phyloP scores from a whole-genome alignment of 1,140 invertebrate genomes.

The Drosophila ironensis region DNA sequence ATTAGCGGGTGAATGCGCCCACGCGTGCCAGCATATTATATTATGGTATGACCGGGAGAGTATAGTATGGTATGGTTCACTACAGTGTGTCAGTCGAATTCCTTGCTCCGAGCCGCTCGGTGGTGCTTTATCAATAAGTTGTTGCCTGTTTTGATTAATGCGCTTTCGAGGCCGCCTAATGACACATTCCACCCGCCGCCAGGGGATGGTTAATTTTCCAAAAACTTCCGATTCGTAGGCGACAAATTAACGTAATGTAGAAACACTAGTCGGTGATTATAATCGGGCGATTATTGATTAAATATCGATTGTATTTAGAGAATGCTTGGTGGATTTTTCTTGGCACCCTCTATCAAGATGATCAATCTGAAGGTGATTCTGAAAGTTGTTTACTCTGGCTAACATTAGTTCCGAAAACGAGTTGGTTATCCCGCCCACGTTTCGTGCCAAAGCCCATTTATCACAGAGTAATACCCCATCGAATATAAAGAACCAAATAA shows the following conservation, averaged over 20 bases:
- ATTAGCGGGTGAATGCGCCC: slow-evolving; percentile 39
- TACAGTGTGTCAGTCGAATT: slow-evolving; percentile 21
- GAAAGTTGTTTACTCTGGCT: neutral
- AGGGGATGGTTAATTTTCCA: slow-evolving; percentile 17
- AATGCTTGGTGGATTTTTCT: neutral
- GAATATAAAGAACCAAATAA: slow-evolving; percentile 36
- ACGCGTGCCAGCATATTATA: slow-evolving; percentile 41
- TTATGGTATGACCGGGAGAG: no score
- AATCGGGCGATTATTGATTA: neutral
- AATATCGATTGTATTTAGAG: neutral
- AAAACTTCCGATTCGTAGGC: slow-evolving; percentile 30
- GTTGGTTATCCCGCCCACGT: slow-evolving; percentile 6
- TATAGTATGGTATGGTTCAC: no score
- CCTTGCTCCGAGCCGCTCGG: neutral
- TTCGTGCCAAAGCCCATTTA: slow-evolving; percentile 38
- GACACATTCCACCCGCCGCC: neutral
- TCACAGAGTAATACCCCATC: slow-evolving; percentile 8
- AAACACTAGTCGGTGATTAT: neutral
- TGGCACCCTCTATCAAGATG: neutral
- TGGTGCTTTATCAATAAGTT: slow-evolving; percentile 56
- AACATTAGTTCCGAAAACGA: neutral
- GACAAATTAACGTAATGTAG: slow-evolving; percentile 31
- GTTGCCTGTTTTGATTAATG: slow-evolving; percentile 63
- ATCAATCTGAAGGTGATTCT: neutral
- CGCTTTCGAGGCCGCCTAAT: slow-evolving; percentile 21